Base-by-base conservation (phyloP, 2,797 vertebrate species). In the Lepilemur ruficaudatus region DNA sequence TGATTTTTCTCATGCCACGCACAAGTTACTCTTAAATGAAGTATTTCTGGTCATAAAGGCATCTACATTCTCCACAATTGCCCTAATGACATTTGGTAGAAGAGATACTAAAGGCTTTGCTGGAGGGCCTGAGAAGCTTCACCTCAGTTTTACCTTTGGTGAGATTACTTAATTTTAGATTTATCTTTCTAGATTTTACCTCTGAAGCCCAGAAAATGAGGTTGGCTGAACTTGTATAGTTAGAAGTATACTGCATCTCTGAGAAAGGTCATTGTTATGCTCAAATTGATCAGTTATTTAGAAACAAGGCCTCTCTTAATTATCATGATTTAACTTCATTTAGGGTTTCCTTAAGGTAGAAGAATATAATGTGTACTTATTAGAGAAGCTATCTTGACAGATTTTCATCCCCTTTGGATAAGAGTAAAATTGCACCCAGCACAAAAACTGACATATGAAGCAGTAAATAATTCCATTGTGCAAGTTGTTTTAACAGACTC, bases 391-490 rank as follows among this genome's bases (percentile, higher is more conserved):
- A 91, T 94, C 96, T 95, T 98, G 98, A 96, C 96, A 98, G 96
- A 98, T 83, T 84, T 97, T 96, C 95, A 97, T 94, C 61, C 67
- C 82, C 94, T 98, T 97, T 97, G 96, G 93, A 97, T 85, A 96
- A 97, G 95, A 97, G 70, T 84, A 97, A 98, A 98, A 97, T 97
- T 98, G 96, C 94, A 98, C 88, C 61, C 82, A 94, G 96, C 96
- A 94, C 97, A 94, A 12, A 96, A 94, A 98, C 97, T 98, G 98
- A 98, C 96, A 97, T 97, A 98, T 97, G 96, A 97, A 98, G 96
- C 91, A 98, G 97, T 98, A 98, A 98, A 98, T 97, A 98, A 94
- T 98, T 98, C 96, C 70, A 97, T 98, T 99, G 98, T 99, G 98
- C 97, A 98, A 98, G 97, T 98, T 98, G 97, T 98, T 98, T 98